These are phyloP conservation scores for Eupithecia vulgata DNA, from an alignment of 2,888 invertebrate species.

Conservation along the genomic window DNA sequence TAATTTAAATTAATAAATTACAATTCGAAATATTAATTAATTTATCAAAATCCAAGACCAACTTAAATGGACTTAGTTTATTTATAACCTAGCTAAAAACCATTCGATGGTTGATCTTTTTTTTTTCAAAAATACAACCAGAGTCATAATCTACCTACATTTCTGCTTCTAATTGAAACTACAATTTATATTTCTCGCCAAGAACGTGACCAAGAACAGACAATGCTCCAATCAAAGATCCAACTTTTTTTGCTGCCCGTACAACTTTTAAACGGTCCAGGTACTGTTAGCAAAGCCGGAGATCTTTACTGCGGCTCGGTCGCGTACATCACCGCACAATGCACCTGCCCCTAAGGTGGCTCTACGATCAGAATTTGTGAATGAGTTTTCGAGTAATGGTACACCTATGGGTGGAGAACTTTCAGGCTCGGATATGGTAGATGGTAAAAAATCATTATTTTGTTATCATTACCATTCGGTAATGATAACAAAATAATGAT, in stretches of 20 bases:
- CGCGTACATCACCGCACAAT: slow-evolving; percentile 42
- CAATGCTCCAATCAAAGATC: slow-evolving; percentile 10
- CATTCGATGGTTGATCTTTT: no score
- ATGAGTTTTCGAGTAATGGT: slow-evolving; percentile 7
- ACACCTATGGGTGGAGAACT: not conserved
- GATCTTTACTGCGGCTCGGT: slow-evolving; percentile 41
- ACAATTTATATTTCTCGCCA: not conserved
- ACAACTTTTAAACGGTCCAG: slow-evolving; percentile 39
- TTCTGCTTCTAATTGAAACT: not conserved
- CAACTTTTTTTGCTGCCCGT: slow-evolving; percentile 46
- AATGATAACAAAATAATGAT: not conserved
- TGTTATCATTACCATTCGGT: not conserved
- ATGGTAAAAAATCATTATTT: not conserved
- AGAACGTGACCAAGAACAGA: not conserved
- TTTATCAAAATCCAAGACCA: no score
- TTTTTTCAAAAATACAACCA: no score
- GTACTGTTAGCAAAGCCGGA: slow-evolving; percentile 39
- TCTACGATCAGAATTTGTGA: slow-evolving; percentile 26
- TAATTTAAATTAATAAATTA: no score
- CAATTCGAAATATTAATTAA: no score
- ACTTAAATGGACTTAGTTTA: no score
- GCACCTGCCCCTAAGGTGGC: slow-evolving; percentile 29
- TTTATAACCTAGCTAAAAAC: no score
- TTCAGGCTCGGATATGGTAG: not conserved
- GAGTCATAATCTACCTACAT: not conserved